Conservation (phyloP, 2,888 invertebrate species). For the Rotaria socialis region DNA sequence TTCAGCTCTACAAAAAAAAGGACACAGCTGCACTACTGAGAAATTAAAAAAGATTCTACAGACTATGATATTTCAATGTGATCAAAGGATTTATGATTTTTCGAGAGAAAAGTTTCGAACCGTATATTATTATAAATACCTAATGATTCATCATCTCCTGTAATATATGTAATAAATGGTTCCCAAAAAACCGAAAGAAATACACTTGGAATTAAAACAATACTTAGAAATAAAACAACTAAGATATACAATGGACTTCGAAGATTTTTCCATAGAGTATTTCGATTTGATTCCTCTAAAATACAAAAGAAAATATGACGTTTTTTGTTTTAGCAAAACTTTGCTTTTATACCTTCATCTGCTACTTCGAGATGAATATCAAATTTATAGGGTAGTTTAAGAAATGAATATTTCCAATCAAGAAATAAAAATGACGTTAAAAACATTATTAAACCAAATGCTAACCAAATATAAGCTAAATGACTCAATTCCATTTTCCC, state of each 20-base stretch:
- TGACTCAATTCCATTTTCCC: background rate
- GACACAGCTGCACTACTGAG: too few relatives aligned
- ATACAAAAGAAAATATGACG: too few relatives aligned
- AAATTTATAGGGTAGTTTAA: constrained; percentile 20
- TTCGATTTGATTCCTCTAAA: background rate
- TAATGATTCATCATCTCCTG: background rate
- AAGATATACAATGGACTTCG: background rate
- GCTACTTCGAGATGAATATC: background rate
- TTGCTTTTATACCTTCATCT: background rate
- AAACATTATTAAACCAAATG: background rate
- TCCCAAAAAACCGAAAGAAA: background rate
- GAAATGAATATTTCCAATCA: constrained; percentile 5
- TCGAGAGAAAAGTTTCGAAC: too few relatives aligned
- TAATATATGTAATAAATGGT: background rate
- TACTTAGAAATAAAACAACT: constrained; percentile 19
- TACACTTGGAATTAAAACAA: background rate
- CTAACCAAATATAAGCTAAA: background rate
- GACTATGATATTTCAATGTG: too few relatives aligned
- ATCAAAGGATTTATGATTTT: too few relatives aligned
- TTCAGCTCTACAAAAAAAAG: too few relatives aligned
- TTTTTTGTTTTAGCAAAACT: too few relatives aligned
- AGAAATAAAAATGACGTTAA: background rate
- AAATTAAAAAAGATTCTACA: too few relatives aligned
- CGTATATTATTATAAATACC: background rate
- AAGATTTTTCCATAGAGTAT: background rate